phyloP scores from a whole-genome alignment of 2,888 invertebrate species.

The Tachystola acroxantha region DNA sequence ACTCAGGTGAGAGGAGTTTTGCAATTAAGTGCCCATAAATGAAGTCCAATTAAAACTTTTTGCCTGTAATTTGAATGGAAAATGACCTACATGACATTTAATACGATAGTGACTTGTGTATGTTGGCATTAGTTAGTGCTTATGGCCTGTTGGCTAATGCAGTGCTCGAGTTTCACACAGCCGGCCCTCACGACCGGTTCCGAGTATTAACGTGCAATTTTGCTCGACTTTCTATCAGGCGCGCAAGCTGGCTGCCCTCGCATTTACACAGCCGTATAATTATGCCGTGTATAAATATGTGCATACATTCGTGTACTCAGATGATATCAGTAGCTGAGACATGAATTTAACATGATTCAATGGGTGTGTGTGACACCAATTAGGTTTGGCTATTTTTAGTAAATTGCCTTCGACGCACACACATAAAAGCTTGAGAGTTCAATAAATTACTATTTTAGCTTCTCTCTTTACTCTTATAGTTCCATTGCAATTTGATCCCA shows the following conservation, averaged over 20 bases:
- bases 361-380: neutral
- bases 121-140: neutral
- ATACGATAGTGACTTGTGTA: too few species aligned
- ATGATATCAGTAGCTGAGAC: constrained; percentile 7
- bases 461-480: too few species aligned
- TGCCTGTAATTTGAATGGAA: too few species aligned
- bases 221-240: constrained; percentile 53
- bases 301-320: constrained; percentile 14
- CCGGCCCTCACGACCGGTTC: constrained; percentile 27
- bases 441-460: too few species aligned
- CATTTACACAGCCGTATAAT: constrained; percentile 13
- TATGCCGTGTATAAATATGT: constrained; percentile 8
- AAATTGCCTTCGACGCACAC: too few species aligned
- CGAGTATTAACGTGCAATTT: constrained; percentile 43
- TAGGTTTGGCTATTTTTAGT: neutral
- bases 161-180: constrained; percentile 38
- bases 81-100: too few species aligned
- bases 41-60: too few species aligned
- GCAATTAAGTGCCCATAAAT: neutral
- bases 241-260: constrained; percentile 13
- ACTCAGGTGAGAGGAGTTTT: neutral
- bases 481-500: too few species aligned
- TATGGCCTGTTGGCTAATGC: constrained; percentile 21
- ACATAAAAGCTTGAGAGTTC: too few species aligned
- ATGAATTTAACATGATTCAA: constrained; percentile 2